A percentile compares a stretch with the other conserved stretches of the same genome.
Evolutionary conservation across 2,113 vertebrate species (phyloP).

Genomic region (Campylomormyrus tamandua): DNA sequence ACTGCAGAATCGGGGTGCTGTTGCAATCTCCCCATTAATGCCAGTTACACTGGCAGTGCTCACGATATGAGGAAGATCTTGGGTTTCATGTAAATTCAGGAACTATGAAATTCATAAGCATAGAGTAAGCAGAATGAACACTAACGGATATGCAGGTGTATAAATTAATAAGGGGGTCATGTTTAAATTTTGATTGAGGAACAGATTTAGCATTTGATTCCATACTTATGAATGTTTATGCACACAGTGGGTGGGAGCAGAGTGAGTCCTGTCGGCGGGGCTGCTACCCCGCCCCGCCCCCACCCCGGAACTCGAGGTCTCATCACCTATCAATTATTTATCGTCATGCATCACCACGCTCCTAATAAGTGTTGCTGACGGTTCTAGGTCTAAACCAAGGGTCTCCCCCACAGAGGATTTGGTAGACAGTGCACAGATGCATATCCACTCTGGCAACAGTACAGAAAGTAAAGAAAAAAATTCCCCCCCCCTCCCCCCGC

Average conservation of each 20-base stretch:
- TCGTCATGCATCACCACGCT: constrained; percentile 14
- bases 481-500: background rate
- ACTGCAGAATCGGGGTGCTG: background rate
- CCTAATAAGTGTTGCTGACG: constrained; percentile 21
- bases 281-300: background rate
- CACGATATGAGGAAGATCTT: background rate
- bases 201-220: background rate
- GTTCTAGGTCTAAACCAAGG: background rate
- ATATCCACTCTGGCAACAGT: constrained; percentile 27
- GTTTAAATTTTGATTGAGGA: background rate
- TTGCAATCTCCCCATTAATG: background rate
- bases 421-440: background rate
- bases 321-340: constrained; percentile 34
- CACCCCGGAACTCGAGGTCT: constrained; percentile 13
- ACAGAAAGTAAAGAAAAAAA: background rate
- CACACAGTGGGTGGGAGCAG: background rate
- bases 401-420: background rate
- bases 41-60: background rate
- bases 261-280: background rate
- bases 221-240: background rate
- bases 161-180: background rate
- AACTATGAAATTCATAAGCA: background rate
- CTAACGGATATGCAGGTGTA: background rate
- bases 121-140: background rate
- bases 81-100: background rate